Evolutionary conservation across 2,113 vertebrate species (phyloP).

Genomic region (Ancistrus triradiatus): DNA sequence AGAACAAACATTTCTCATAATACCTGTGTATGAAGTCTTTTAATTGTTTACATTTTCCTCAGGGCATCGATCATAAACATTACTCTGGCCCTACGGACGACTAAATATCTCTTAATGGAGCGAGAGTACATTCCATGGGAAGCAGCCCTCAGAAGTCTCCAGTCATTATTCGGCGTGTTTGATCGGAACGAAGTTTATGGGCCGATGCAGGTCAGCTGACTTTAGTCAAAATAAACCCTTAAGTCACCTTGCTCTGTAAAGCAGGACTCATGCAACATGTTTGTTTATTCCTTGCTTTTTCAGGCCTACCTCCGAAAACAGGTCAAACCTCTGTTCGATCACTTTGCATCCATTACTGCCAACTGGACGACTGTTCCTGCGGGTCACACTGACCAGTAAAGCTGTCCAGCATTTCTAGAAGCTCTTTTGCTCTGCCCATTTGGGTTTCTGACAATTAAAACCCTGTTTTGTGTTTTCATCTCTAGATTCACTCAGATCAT

Average conservation of each 20-base stretch:
- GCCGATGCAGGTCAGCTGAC: slow-evolving; percentile 73
- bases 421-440: not conserved
- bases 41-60: not conserved
- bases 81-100: slow-evolving; percentile 74
- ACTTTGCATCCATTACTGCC: slow-evolving; percentile 58
- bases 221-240: not conserved
- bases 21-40: not conserved
- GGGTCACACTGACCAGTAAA: slow-evolving; percentile 80
- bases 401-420: not conserved
- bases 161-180: slow-evolving; percentile 80
- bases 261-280: too few species aligned
- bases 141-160: slow-evolving; percentile 71
- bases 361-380: slow-evolving; percentile 52
- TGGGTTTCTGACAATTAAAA: not conserved
- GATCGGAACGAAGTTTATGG: slow-evolving; percentile 79
- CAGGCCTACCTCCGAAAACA: slow-evolving; percentile 79
- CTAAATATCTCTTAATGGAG: slow-evolving; percentile 71
- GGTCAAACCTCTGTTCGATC: slow-evolving; percentile 68
- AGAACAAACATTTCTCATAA: not conserved
- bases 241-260: too few species aligned
- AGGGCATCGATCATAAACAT: slow-evolving; percentile 69
- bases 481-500: slow-evolving; percentile 81
- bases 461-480: not conserved
- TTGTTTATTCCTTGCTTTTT: not conserved
- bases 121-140: slow-evolving; percentile 81